These are phyloP conservation scores for Melanaphis sacchari DNA, from an alignment of 1,140 invertebrate genomes.

Conservation along the genomic window DNA sequence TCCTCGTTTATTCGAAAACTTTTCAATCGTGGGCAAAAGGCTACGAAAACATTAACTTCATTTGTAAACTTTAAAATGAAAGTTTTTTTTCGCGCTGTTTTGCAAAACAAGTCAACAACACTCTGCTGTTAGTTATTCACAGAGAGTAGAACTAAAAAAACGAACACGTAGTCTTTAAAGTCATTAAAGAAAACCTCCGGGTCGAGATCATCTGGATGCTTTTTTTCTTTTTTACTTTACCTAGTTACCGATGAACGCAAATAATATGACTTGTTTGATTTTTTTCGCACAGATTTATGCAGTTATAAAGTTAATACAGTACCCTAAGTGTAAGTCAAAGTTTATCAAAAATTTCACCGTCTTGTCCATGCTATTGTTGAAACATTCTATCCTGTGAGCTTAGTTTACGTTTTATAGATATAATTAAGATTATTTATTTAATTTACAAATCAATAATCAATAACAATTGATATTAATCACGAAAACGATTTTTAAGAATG, in stretches of 20 bases:
- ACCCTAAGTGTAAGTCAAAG: not conserved
- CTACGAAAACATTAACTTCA: conserved; percentile 27
- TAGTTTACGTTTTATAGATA: not conserved
- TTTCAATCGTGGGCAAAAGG: conserved; percentile 28
- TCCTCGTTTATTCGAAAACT: conserved; percentile 53
- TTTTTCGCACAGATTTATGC: not conserved
- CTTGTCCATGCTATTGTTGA: not conserved
- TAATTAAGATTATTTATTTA: too few relatives aligned
- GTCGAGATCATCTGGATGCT: not conserved
- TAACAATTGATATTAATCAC: too few relatives aligned
- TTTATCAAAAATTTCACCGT: not conserved
- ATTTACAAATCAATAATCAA: too few relatives aligned
- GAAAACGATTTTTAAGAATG: too few relatives aligned
- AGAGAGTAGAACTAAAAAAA: conserved; percentile 11
- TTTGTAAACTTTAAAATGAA: conserved; percentile 36
- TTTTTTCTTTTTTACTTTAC: not conserved
- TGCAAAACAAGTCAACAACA: conserved; percentile 33
- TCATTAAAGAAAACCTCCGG: conserved; percentile 1
- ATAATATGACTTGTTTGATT: not conserved
- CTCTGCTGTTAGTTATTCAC: conserved; percentile 37
- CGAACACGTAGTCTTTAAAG: not conserved
- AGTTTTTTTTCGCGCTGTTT: conserved; percentile 25
- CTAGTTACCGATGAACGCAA: not conserved
- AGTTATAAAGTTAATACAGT: not conserved
- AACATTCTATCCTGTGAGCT: not conserved